A percentile compares a stretch with the other conserved stretches of the same genome.
These are phyloP conservation scores for Oikopleura dioica DNA, from an alignment of 23 tunicate species.

Conservation along the genomic window DNA sequence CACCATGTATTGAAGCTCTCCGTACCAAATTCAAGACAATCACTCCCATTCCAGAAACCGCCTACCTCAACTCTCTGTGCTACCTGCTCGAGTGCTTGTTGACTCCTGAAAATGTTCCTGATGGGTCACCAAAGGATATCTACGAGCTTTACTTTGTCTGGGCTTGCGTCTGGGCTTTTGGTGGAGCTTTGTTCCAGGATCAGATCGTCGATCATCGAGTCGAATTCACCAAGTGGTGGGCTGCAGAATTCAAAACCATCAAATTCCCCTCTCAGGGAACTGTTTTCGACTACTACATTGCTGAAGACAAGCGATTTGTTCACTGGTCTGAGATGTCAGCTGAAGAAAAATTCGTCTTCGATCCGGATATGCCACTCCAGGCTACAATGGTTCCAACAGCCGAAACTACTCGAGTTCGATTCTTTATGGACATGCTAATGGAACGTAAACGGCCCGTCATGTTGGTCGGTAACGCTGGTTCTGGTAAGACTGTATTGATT, in stretches of 20 bases:
- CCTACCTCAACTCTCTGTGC: conserved; percentile 42
- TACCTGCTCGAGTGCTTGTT: conserved; percentile 47
- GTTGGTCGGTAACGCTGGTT: conserved; percentile 89
- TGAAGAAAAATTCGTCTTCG: conserved; percentile 27
- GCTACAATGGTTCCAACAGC: conserved; percentile 95
- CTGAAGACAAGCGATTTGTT: conserved; percentile 54
- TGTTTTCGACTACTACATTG: conserved; percentile 75
- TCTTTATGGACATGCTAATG: conserved; percentile 82
- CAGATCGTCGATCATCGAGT: conserved; percentile 76
- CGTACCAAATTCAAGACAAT: conserved; percentile 58
- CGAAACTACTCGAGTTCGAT: conserved; percentile 74
- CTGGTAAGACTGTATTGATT: conserved; percentile 80
- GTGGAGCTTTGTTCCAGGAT: conserved; percentile 91
- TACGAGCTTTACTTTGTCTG: conserved; percentile 90
- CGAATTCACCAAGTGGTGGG: conserved; percentile 98
- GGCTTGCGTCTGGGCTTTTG: conserved; percentile 97
- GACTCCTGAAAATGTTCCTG: conserved; percentile 65
- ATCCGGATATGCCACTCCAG: conserved; percentile 65
- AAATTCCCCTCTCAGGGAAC: conserved; percentile 85
- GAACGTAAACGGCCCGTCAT: conserved; percentile 69
- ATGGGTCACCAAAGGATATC: conserved; percentile 66
- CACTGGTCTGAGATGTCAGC: conserved; percentile 84
- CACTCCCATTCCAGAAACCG: conserved; percentile 91
- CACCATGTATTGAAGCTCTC: conserved; percentile 44
- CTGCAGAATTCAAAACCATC: conserved; percentile 61